A percentile compares a stretch with the other conserved stretches of the same genome.
phyloP scores from a whole-genome alignment of 2,888 invertebrate species.

The Trichacis sp. region DNA sequence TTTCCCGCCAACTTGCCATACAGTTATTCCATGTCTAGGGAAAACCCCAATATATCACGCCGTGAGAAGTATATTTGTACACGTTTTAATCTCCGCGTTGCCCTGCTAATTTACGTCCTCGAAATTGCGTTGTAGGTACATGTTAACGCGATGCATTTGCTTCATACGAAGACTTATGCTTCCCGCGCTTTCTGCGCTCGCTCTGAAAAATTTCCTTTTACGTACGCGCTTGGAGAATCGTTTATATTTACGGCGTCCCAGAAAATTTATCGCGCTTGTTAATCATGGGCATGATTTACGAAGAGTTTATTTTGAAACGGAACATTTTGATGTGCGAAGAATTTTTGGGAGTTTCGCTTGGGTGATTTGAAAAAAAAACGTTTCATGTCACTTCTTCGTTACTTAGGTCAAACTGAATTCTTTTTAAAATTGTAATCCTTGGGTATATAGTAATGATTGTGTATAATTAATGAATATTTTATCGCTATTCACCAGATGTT shows the following conservation, averaged over 20 bases:
- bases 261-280: conserved; percentile 5
- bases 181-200: conserved; percentile 15
- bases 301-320: neutral
- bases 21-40: neutral
- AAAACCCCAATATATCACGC: neutral
- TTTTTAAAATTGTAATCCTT: too few relatives aligned
- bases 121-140: conserved; percentile 23
- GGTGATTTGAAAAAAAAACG: too few relatives aligned
- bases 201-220: conserved; percentile 19
- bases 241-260: conserved; percentile 4
- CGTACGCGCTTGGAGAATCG: conserved; percentile 2
- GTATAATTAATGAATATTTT: too few relatives aligned
- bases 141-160: conserved; percentile 22
- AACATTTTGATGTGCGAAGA: neutral
- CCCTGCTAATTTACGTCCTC: conserved; percentile 12
- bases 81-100: conserved; percentile 14
- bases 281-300: neutral
- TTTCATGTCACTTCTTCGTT: too few relatives aligned
- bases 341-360: neutral
- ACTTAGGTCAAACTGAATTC: too few relatives aligned
- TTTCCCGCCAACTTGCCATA: neutral
- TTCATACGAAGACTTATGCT: conserved; percentile 22
- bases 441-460: too few relatives aligned
- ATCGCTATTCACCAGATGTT: too few relatives aligned
- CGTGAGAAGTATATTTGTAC: conserved; percentile 19